A percentile compares a stretch with the other conserved stretches of the same genome.
Conservation (phyloP, 1,140 invertebrate genomes). For the Chelonus insularis region DNA sequence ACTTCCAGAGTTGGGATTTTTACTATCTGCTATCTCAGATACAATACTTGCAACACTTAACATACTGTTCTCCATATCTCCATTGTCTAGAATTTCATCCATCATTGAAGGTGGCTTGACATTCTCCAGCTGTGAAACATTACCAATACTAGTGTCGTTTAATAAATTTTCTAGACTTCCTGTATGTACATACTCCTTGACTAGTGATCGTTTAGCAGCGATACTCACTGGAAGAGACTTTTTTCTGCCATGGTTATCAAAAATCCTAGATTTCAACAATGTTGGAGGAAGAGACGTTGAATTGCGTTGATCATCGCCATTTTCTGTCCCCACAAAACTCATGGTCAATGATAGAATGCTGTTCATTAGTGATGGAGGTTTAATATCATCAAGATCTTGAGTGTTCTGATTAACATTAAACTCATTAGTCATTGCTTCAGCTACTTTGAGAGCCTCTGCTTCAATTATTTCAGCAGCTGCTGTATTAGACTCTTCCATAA, state of each 20-base stretch:
- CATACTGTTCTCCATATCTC: slow-evolving; percentile 77
- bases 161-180: slow-evolving; percentile 68
- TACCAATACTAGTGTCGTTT: slow-evolving; percentile 57
- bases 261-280: slow-evolving; percentile 38
- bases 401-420: slow-evolving; percentile 51
- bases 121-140: slow-evolving; percentile 72
- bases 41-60: slow-evolving; percentile 81
- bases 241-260: slow-evolving; percentile 53
- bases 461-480: slow-evolving; percentile 64
- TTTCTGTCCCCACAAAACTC: slow-evolving; percentile 57
- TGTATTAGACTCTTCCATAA: no score
- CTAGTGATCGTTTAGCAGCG: slow-evolving; percentile 71
- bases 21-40: slow-evolving; percentile 77
- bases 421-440: slow-evolving; percentile 67
- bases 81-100: slow-evolving; percentile 71
- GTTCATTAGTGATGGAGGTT: slow-evolving; percentile 77
- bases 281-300: slow-evolving; percentile 41
- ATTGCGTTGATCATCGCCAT: slow-evolving; percentile 46
- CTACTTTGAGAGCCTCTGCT: slow-evolving; percentile 72
- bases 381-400: slow-evolving; percentile 74
- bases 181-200: slow-evolving; percentile 61
- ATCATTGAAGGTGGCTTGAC: slow-evolving; percentile 81
- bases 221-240: slow-evolving; percentile 71
- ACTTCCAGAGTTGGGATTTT: no score
- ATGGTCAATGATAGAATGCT: slow-evolving; percentile 66